Evolutionary conservation across 2,113 vertebrate genomes (phyloP).

Genomic region (Rhinichthys klamathensis): DNA sequence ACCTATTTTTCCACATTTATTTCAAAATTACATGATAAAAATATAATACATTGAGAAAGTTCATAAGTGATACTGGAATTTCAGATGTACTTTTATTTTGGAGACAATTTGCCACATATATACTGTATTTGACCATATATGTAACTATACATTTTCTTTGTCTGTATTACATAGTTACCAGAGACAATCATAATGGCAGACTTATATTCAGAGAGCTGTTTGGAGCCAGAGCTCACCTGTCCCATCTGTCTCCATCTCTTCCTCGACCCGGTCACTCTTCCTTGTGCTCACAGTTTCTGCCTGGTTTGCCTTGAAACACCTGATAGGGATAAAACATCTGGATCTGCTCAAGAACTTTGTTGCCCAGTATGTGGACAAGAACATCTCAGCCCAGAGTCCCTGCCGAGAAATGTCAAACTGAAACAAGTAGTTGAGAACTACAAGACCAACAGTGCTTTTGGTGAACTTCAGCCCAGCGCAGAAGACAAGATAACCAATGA

Average conservation of each 20-base stretch:
- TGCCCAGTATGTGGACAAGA: constrained; percentile 74
- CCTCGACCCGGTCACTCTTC: constrained; percentile 67
- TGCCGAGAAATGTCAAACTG: constrained; percentile 70
- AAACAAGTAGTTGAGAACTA: constrained; percentile 67
- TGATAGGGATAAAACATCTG: constrained; percentile 62
- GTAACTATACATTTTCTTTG: neutral
- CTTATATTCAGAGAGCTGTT: constrained; percentile 28
- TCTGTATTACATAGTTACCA: constrained; percentile 38
- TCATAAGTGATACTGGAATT: too few relatives aligned
- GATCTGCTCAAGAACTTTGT: constrained; percentile 59
- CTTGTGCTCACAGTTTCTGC: constrained; percentile 74
- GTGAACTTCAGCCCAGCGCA: neutral
- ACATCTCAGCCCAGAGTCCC: constrained; percentile 51
- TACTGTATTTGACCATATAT: too few relatives aligned
- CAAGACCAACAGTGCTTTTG: constrained; percentile 14
- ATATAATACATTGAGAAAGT: too few relatives aligned
- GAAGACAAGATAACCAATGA: neutral
- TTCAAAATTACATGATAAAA: too few relatives aligned
- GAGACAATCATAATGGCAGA: constrained; percentile 57
- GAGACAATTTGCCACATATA: neutral
- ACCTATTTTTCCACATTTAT: too few relatives aligned
- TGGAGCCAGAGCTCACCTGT: constrained; percentile 64
- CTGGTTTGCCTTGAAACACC: constrained; percentile 65
- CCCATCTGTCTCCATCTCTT: constrained; percentile 72
- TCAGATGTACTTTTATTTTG: too few relatives aligned